These are phyloP conservation scores for Netelia melanura DNA, from an alignment of 2,888 invertebrate species.

Conservation along the genomic window DNA sequence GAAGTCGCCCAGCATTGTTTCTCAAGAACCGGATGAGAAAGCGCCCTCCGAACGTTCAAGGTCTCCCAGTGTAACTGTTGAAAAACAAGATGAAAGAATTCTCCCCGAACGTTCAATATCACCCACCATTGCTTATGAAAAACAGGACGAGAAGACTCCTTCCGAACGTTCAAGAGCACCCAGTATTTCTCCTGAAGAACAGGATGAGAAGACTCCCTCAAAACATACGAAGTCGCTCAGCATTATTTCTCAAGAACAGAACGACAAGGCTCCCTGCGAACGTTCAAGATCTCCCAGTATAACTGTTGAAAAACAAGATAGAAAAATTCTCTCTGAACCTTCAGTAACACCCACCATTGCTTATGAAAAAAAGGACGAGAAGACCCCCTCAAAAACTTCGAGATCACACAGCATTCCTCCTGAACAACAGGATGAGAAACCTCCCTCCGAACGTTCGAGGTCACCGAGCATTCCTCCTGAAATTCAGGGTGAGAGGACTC, in stretches of 20 bases:
- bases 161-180: slow-evolving; percentile 35
- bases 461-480: slow-evolving; percentile 54
- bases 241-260: neutral
- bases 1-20: too few species aligned
- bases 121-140: neutral
- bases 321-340: neutral
- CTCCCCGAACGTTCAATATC: too few species aligned
- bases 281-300: slow-evolving; percentile 56
- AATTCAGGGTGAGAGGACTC: slow-evolving; percentile 3
- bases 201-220: too few species aligned
- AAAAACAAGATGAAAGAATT: too few species aligned
- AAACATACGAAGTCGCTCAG: slow-evolving; percentile 1
- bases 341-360: too few species aligned
- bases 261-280: neutral
- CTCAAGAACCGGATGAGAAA: too few species aligned
- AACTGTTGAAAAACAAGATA: slow-evolving; percentile 25
- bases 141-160: slow-evolving; percentile 4
- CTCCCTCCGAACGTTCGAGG: neutral
- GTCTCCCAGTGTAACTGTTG: too few species aligned
- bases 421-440: neutral
- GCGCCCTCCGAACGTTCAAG: too few species aligned
- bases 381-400: too few species aligned
- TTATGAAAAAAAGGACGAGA: neutral
- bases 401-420: slow-evolving; percentile 8
- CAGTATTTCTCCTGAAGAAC: slow-evolving; percentile 34